phyloP scores from a whole-genome alignment of 2,113 vertebrate genomes.

The Centropristis striata region DNA sequence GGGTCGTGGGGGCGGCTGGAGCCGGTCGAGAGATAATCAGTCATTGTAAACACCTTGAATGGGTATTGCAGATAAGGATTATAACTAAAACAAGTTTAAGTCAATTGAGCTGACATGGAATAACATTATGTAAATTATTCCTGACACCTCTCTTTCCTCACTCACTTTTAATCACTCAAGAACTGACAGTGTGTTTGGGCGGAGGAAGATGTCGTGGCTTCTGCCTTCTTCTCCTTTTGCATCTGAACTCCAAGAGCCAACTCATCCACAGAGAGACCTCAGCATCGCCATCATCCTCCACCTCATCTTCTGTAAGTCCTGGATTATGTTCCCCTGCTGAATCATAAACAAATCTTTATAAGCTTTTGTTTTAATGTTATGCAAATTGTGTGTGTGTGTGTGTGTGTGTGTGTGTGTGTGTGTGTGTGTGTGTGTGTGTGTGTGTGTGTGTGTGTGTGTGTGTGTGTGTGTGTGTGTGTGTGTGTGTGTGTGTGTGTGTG shows the following conservation, averaged over 20 bases:
- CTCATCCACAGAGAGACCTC: conserved; percentile 57
- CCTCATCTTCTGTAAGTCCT: conserved; percentile 73
- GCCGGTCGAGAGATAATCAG: too few species aligned
- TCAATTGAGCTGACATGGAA: neutral
- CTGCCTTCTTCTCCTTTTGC: conserved; percentile 57
- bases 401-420: neutral
- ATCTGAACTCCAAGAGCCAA: conserved; percentile 45
- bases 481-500: neutral
- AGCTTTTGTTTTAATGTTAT: conserved; percentile 22
- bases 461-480: neutral
- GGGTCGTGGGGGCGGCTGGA: too few species aligned
- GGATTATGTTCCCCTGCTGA: conserved; percentile 37
- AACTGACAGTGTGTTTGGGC: conserved; percentile 45
- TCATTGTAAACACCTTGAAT: too few species aligned
- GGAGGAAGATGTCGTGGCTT: conserved; percentile 73
- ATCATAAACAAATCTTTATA: conserved; percentile 24
- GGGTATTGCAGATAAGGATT: neutral
- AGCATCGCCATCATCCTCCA: conserved; percentile 70
- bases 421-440: neutral
- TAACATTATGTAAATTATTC: neutral
- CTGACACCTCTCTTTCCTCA: neutral
- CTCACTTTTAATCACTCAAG: conserved; percentile 42
- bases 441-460: conserved; percentile 4
- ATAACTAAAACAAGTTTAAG: neutral
- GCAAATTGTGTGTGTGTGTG: conserved; percentile 24